phyloP scores from a whole-genome alignment of 2,113 vertebrate genomes.

The Accipiter virgatus region DNA sequence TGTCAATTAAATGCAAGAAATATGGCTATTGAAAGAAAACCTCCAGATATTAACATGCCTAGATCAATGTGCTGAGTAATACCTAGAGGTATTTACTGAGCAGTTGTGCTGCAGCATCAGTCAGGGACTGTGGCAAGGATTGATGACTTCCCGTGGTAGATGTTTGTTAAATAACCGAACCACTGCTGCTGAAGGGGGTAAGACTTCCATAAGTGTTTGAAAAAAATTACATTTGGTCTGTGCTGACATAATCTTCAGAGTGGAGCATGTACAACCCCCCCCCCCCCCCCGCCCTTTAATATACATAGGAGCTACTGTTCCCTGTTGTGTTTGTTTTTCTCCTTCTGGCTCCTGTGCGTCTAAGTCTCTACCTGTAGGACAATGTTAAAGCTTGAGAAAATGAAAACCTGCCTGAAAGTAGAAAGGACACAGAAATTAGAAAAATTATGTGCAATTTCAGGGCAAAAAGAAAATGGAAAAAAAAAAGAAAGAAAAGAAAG shows the following conservation, averaged over 20 bases:
- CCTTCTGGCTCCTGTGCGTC: background rate
- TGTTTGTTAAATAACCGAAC: background rate
- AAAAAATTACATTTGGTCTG: background rate
- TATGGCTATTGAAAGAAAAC: background rate
- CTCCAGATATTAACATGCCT: background rate
- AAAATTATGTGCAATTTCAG: background rate
- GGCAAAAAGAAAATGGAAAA: background rate
- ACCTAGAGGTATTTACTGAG: background rate
- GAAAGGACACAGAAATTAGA: background rate
- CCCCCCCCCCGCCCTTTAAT: rapidly evolving
- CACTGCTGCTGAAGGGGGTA: background rate
- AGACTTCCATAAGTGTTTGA: background rate
- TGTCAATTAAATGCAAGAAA: background rate
- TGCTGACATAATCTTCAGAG: background rate
- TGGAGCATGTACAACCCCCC: background rate
- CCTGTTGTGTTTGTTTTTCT: background rate
- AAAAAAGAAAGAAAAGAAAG: too few species aligned
- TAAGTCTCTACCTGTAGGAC: background rate
- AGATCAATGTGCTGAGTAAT: background rate
- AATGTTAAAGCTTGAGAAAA: background rate
- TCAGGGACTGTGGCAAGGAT: background rate
- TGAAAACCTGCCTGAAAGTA: background rate
- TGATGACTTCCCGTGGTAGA: background rate
- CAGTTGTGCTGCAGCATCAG: background rate
- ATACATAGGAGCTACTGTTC: background rate